Percentiles rank a stretch among this genome's conserved stretches.
Evolutionary conservation across 2,888 invertebrate genomes (phyloP).

Genomic region (Archips crataeganus): DNA sequence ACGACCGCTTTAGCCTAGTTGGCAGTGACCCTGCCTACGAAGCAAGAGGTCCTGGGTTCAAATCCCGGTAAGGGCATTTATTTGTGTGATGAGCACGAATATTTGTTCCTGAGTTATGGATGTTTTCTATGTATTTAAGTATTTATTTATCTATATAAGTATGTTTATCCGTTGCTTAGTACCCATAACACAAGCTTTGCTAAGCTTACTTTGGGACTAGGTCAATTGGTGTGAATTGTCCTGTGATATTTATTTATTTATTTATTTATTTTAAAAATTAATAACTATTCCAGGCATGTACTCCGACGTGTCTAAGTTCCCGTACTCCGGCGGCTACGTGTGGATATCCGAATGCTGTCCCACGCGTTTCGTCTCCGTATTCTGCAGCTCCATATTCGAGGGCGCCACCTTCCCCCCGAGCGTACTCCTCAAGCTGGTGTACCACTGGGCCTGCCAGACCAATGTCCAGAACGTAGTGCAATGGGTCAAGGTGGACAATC

Average conservation of each 20-base stretch:
- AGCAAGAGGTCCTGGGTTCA: no score
- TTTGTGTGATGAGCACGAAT: no score
- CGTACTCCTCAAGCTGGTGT: conserved; percentile 92
- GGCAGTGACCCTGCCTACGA: no score
- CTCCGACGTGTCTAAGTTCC: conserved; percentile 93
- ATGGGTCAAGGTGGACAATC: conserved; percentile 91
- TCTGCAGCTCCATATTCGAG: conserved; percentile 94
- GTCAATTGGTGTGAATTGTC: no score
- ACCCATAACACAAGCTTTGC: no score
- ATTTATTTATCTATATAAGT: no score
- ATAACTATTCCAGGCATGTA: conserved; percentile 88
- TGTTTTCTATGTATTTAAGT: no score
- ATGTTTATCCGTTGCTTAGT: no score
- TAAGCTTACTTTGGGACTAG: no score
- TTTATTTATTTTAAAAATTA: not conserved
- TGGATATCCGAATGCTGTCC: conserved; percentile 96
- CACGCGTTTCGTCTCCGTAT: conserved; percentile 93
- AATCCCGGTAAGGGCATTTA: no score
- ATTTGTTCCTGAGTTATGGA: no score
- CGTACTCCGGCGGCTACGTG: conserved; percentile 95
- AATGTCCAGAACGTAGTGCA: conserved; percentile 95
- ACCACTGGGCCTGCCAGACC: conserved; percentile 97
- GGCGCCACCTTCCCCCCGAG: conserved; percentile 94
- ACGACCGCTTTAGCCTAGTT: no score
- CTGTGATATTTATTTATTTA: not conserved